Evolutionary conservation across 2,888 invertebrate species (phyloP).

Genomic region (Noctua janthina): DNA sequence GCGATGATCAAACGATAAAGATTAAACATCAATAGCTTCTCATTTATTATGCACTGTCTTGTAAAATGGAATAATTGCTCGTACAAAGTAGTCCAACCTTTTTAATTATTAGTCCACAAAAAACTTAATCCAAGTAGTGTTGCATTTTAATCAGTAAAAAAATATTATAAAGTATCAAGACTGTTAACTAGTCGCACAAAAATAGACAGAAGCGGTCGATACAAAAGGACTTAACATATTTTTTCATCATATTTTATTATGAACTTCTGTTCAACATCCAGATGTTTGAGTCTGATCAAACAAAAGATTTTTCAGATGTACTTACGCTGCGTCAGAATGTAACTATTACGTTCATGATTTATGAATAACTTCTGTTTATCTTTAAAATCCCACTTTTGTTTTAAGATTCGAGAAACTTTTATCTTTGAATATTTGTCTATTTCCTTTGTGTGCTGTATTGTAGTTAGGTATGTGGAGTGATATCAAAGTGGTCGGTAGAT

Average conservation of each 20-base stretch:
- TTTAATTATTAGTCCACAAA: conserved; percentile 28
- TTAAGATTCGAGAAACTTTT: conserved; percentile 73
- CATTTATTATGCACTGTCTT: conserved; percentile 52
- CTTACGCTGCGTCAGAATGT: conserved; percentile 82
- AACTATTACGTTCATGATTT: conserved; percentile 87
- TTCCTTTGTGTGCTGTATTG: conserved; percentile 61
- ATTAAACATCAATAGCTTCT: conserved; percentile 69
- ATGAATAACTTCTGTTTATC: conserved; percentile 84
- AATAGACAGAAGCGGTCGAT: conserved; percentile 86
- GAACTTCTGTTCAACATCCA: conserved; percentile 90
- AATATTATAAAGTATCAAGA: conserved; percentile 80
- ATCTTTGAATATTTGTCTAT: conserved; percentile 70
- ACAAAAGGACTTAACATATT: conserved; percentile 90
- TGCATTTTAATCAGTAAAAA: conserved; percentile 32
- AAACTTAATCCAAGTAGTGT: conserved; percentile 15
- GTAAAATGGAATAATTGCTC: conserved; percentile 41
- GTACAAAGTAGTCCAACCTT: conserved; percentile 27
- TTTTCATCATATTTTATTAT: conserved; percentile 90
- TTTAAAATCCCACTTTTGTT: conserved; percentile 82
- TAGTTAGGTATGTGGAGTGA: conserved; percentile 53
- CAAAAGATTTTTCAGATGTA: conserved; percentile 89
- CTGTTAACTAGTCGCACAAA: conserved; percentile 66
- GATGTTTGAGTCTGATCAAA: conserved; percentile 89
- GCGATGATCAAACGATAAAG: conserved; percentile 78
- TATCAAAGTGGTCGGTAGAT: conserved; percentile 63